Conservation (phyloP, 35 echinoderm and acorn worm genomes). For the Ophioderma brevispina region DNA sequence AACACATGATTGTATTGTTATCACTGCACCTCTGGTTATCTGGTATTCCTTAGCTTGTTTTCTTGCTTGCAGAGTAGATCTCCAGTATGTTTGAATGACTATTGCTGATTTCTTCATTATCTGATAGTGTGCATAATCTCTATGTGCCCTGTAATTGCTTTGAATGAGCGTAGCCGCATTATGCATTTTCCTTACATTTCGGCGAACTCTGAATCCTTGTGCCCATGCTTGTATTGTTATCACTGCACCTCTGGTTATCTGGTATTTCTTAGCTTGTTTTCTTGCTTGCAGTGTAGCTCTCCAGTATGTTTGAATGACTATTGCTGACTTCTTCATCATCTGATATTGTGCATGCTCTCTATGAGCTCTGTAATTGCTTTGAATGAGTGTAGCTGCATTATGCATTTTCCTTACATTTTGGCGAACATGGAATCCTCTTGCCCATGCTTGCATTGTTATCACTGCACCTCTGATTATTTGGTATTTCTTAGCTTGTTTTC, state of each 20-base stretch:
- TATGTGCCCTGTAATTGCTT: slow-evolving; percentile 50
- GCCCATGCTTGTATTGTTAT: slow-evolving; percentile 70
- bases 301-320: slow-evolving; percentile 62
- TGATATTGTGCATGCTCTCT: slow-evolving; percentile 33
- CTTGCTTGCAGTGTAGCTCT: slow-evolving; percentile 38
- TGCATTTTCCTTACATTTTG: not conserved
- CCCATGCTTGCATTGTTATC: slow-evolving; percentile 23
- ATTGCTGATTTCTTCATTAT: slow-evolving; percentile 42
- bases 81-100: slow-evolving; percentile 42
- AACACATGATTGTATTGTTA: slow-evolving; percentile 62
- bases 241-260: slow-evolving; percentile 52
- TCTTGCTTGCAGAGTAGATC: slow-evolving; percentile 34
- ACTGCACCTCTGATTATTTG: slow-evolving; percentile 25
- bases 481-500: slow-evolving; percentile 5
- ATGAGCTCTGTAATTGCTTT: slow-evolving; percentile 40
- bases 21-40: slow-evolving; percentile 47
- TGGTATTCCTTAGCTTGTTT: slow-evolving; percentile 40
- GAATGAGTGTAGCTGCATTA: slow-evolving; percentile 51
- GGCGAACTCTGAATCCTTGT: slow-evolving; percentile 29
- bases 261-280: slow-evolving; percentile 32
- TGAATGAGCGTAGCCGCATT: slow-evolving; percentile 70
- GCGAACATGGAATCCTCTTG: slow-evolving; percentile 29
- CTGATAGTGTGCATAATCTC: not conserved
- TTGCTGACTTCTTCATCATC: not conserved
- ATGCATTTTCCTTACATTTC: slow-evolving; percentile 16